These are phyloP conservation scores for Bolborhynchus lineola DNA, from an alignment of 2,113 vertebrate genomes.

Conservation along the genomic window DNA sequence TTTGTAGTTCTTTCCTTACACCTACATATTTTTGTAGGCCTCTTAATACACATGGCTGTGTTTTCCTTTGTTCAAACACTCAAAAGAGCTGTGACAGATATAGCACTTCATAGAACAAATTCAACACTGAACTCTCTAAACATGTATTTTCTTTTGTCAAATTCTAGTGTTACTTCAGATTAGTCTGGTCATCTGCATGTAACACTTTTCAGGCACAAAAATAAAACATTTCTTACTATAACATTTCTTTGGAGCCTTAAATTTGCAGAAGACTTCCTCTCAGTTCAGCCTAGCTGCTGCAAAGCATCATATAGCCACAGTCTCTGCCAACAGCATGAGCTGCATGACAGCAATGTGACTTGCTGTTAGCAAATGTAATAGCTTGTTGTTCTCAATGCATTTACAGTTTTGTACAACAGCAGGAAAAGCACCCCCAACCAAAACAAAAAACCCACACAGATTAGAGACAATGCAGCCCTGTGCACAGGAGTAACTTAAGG, in stretches of 20 bases:
- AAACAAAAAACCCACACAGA: constrained; percentile 32
- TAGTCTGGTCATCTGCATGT: not conserved
- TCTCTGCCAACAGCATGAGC: not conserved
- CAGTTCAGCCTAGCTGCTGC: not conserved
- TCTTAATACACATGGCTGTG: not conserved
- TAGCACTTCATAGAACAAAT: not conserved
- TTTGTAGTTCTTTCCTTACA: not conserved
- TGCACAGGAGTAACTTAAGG: not conserved
- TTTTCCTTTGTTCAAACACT: not conserved
- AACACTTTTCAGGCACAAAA: not conserved
- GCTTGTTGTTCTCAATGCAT: constrained; percentile 7
- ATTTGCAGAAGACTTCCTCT: not conserved
- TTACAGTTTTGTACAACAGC: constrained; percentile 28
- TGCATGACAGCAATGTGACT: not conserved
- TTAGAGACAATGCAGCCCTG: constrained; percentile 31
- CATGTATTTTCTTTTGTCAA: not conserved
- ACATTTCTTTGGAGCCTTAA: not conserved
- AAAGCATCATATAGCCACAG: not conserved
- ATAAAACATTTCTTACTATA: not conserved
- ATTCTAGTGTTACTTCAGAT: not conserved
- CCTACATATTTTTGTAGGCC: not conserved
- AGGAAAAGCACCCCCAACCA: not conserved
- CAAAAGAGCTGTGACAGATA: not conserved
- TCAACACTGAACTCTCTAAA: not conserved
- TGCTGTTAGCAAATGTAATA: not conserved